These are phyloP conservation scores for Steatornis caripensis DNA, from an alignment of 2,113 vertebrate species.

Conservation along the genomic window DNA sequence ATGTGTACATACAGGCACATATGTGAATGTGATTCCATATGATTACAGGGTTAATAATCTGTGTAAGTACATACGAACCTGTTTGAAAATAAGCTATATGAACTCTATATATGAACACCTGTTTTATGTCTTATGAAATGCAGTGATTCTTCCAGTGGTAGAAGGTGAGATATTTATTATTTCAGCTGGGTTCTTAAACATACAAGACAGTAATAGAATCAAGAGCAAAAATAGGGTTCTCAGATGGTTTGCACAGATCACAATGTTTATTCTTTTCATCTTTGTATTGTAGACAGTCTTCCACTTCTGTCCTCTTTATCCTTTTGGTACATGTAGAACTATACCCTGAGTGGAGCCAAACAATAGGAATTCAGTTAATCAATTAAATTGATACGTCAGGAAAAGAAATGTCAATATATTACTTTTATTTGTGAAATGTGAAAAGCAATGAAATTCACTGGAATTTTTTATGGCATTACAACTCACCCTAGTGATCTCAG, in stretches of 20 bases:
- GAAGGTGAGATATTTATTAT: not conserved
- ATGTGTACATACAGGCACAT: not conserved
- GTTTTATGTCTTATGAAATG: not conserved
- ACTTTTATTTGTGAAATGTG: not conserved
- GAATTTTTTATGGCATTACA: not conserved
- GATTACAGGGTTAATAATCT: not conserved
- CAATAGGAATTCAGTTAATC: not conserved
- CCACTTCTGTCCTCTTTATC: not conserved
- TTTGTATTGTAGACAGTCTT: not conserved
- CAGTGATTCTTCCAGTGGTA: not conserved
- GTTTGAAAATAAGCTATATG: not conserved
- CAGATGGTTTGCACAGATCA: not conserved
- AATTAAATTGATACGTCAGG: not conserved
- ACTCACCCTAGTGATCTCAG: not conserved
- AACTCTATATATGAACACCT: not conserved
- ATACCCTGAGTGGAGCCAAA: not conserved
- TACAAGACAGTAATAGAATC: not conserved
- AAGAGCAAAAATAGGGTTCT: not conserved
- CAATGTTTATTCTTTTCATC: not conserved
- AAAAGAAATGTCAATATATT: not conserved
- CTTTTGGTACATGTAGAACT: not conserved
- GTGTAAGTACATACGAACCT: not conserved
- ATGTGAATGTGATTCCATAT: not conserved
- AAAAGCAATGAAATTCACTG: not conserved
- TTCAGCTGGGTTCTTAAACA: not conserved